Evolutionary conservation across 2,113 vertebrate genomes (phyloP).

Genomic region (Bagarius yarrelli): DNA sequence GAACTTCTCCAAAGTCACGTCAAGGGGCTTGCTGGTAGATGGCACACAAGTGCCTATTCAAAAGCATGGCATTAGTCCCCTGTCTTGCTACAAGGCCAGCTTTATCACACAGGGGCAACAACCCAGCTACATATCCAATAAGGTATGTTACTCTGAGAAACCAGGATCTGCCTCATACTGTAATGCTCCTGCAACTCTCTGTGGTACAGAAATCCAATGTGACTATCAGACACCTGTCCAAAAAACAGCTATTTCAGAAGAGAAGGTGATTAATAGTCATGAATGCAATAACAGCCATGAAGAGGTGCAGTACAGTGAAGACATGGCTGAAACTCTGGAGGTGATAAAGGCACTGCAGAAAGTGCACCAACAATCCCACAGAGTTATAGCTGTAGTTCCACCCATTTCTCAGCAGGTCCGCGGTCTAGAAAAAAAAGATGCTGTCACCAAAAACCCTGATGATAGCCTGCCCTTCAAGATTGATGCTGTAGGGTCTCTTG

Average conservation of each 20-base stretch:
- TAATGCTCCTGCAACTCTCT: neutral
- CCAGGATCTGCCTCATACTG: neutral
- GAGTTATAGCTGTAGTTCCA: slow-evolving; percentile 52
- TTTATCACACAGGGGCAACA: neutral
- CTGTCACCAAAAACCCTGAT: neutral
- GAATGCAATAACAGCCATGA: neutral
- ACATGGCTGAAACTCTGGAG: slow-evolving; percentile 22
- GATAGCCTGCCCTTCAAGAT: slow-evolving; percentile 34
- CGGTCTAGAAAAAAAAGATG: neutral
- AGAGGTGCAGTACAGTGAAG: neutral
- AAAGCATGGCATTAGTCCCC: neutral
- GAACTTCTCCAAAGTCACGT: neutral
- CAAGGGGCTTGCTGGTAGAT: too few species aligned
- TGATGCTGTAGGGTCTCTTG: slow-evolving; percentile 12
- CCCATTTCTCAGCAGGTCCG: slow-evolving; percentile 48
- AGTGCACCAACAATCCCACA: slow-evolving; percentile 12
- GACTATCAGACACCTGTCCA: neutral
- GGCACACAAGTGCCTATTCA: neutral
- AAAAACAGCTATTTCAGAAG: neutral
- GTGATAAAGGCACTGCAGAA: slow-evolving; percentile 15
- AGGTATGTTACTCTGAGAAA: neutral
- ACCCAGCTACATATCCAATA: neutral
- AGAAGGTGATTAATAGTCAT: neutral
- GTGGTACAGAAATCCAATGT: neutral
- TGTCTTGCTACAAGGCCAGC: neutral